Conservation (phyloP, 1,140 invertebrate species). For the Macrobrachium rosenbergii region DNA sequence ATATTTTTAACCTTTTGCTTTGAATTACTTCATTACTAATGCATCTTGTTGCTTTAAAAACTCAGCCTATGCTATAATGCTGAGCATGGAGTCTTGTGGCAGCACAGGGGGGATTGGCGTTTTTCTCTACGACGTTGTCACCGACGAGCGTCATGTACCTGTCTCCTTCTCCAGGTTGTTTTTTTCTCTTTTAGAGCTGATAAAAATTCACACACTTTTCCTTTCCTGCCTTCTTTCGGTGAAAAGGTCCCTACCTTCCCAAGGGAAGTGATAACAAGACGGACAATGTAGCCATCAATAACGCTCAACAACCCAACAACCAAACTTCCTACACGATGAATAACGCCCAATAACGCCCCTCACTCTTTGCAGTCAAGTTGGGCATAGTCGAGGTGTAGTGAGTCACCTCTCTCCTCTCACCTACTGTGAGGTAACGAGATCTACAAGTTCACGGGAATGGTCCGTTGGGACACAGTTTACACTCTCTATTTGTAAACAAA, state of each 20-base stretch:
- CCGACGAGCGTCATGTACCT: conserved; percentile 49
- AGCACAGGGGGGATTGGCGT: conserved; percentile 37
- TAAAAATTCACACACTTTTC: conserved; percentile 63
- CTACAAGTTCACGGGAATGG: conserved; percentile 55
- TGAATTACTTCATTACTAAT: no score
- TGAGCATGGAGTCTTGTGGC: conserved; percentile 18
- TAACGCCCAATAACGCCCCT: conserved; percentile 51
- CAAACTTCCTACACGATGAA: conserved; percentile 54
- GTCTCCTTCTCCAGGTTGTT: conserved; percentile 51
- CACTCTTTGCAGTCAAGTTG: conserved; percentile 60
- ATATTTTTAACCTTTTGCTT: no score
- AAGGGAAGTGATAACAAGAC: conserved; percentile 62
- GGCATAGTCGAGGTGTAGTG: conserved; percentile 64
- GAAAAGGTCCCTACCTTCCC: conserved; percentile 60
- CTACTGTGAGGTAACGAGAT: conserved; percentile 60
- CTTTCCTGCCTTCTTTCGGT: conserved; percentile 61
- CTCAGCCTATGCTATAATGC: conserved; percentile 32
- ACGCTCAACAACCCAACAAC: conserved; percentile 47
- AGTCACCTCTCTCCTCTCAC: conserved; percentile 59
- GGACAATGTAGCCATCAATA: conserved; percentile 58
- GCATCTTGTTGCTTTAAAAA: conserved; percentile 8
- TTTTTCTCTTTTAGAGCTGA: conserved; percentile 51
- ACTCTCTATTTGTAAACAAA: conserved; percentile 59
- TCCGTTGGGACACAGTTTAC: conserved; percentile 59
- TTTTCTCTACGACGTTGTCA: conserved; percentile 35